A percentile compares a stretch with the other conserved stretches of the same genome.
Evolutionary conservation across 1,140 invertebrate genomes (phyloP).

Genomic region (Leptestheria dahalacensis): DNA sequence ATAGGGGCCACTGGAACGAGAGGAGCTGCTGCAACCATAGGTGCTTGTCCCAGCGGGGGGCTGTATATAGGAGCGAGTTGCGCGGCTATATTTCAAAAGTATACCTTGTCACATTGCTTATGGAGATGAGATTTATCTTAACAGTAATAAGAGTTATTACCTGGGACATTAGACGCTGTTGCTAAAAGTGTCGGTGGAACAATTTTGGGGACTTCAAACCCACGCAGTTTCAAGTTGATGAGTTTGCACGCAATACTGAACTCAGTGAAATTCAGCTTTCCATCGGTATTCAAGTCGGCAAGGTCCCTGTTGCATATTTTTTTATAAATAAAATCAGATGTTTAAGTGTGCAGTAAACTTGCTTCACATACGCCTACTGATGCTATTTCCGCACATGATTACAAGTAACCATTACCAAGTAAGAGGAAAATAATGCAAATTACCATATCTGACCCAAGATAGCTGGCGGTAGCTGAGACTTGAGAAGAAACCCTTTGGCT

Average conservation of each 20-base stretch:
- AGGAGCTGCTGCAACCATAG: background rate
- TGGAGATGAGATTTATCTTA: background rate
- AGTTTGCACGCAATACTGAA: conserved; percentile 96
- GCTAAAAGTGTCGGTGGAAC: conserved; percentile 54
- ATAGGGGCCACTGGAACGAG: background rate
- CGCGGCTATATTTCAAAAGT: too few relatives aligned
- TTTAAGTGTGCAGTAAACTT: too few relatives aligned
- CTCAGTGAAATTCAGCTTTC: conserved; percentile 89
- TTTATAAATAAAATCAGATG: too few relatives aligned
- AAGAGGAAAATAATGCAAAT: conserved; percentile 24
- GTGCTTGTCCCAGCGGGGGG: background rate
- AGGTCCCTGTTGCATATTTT: conserved; percentile 45
- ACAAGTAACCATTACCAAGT: background rate
- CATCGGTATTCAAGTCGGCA: conserved; percentile 91
- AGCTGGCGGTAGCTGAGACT: conserved; percentile 72
- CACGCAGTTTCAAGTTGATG: conserved; percentile 83
- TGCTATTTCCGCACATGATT: background rate
- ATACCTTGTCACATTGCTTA: too few relatives aligned
- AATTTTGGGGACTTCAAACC: conserved; percentile 70
- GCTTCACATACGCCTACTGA: background rate
- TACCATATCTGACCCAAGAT: conserved; percentile 90
- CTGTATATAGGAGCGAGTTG: background rate
- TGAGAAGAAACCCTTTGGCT: conserved; percentile 84
- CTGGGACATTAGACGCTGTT: background rate
- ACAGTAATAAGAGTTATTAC: background rate